phyloP scores from a whole-genome alignment of 2,113 vertebrate genomes.

The Amia ocellicauda region DNA sequence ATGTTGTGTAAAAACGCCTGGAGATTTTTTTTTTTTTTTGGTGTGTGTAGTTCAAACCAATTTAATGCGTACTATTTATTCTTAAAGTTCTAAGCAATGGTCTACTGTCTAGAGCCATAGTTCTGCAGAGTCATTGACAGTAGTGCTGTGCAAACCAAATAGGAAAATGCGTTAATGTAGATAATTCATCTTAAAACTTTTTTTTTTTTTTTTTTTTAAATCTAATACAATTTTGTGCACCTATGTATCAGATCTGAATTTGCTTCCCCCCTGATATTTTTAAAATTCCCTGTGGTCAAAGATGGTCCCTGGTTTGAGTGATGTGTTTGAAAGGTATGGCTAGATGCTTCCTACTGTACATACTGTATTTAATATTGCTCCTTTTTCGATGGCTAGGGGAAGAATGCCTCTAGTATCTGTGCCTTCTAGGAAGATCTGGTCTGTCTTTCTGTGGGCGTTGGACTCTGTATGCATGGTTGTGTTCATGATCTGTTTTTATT shows the following conservation, averaged over 20 bases:
- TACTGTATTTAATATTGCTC: constrained; percentile 19
- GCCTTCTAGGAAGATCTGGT: constrained; percentile 22
- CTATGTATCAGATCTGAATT: neutral
- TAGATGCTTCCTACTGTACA: constrained; percentile 17
- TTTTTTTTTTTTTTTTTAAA: neutral
- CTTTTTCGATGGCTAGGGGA: neutral
- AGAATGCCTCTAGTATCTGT: constrained; percentile 2
- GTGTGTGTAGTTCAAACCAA: no score
- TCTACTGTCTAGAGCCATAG: no score
- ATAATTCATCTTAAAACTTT: neutral
- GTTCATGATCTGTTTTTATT: constrained; percentile 22
- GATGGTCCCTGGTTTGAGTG: neutral
- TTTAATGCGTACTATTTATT: no score
- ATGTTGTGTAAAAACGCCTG: no score
- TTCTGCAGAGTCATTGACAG: no score
- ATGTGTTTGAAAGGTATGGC: neutral
- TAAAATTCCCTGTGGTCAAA: neutral
- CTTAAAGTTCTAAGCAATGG: no score
- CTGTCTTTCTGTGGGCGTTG: constrained; percentile 8
- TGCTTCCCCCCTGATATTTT: neutral
- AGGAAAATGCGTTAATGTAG: neutral
- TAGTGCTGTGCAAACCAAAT: neutral
- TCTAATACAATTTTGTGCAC: neutral
- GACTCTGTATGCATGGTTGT: constrained; percentile 24
- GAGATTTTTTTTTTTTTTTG: no score